phyloP scores from a whole-genome alignment of 2,797 vertebrate genomes.

The Gouania willdenowi region DNA sequence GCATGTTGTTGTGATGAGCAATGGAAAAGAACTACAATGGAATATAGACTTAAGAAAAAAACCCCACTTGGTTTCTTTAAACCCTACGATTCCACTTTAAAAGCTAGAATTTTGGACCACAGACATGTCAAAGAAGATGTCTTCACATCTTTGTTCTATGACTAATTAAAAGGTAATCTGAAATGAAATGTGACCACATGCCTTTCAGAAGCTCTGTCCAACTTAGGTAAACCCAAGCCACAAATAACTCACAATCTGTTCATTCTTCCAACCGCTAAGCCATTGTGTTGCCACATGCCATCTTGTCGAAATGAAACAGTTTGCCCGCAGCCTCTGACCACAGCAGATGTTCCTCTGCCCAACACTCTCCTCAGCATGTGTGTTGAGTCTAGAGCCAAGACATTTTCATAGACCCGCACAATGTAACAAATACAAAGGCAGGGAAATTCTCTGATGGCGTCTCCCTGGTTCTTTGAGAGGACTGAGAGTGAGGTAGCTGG shows the following conservation, averaged over 20 bases:
- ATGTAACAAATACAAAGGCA: slow-evolving; percentile 58
- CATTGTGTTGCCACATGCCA: slow-evolving; percentile 68
- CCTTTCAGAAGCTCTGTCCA: slow-evolving; percentile 55
- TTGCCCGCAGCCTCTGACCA: slow-evolving; percentile 67
- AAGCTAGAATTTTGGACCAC: slow-evolving; percentile 26
- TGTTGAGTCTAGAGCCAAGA: slow-evolving; percentile 71
- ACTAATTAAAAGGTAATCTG: slow-evolving; percentile 34
- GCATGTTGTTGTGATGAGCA: slow-evolving; percentile 36
- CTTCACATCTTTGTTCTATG: slow-evolving; percentile 25
- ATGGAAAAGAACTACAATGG: slow-evolving; percentile 46
- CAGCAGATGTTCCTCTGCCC: slow-evolving; percentile 68
- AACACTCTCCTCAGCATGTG: slow-evolving; percentile 62
- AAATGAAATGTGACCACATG: slow-evolving; percentile 51
- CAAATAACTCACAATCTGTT: slow-evolving; percentile 51
- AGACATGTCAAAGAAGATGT: slow-evolving; percentile 25
- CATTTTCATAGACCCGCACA: slow-evolving; percentile 62
- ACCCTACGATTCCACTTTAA: slow-evolving; percentile 26
- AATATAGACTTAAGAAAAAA: slow-evolving; percentile 41
- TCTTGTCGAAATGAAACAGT: slow-evolving; percentile 65
- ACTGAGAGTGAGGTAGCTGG: slow-evolving; percentile 35
- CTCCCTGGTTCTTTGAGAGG: slow-evolving; percentile 42
- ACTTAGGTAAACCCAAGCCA: slow-evolving; percentile 63
- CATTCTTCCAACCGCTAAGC: slow-evolving; percentile 62
- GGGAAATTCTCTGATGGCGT: slow-evolving; percentile 55
- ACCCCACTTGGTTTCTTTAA: slow-evolving; percentile 12